These are phyloP conservation scores for Muscicapa striata DNA, from an alignment of 2,797 vertebrate species.

Conservation along the genomic window DNA sequence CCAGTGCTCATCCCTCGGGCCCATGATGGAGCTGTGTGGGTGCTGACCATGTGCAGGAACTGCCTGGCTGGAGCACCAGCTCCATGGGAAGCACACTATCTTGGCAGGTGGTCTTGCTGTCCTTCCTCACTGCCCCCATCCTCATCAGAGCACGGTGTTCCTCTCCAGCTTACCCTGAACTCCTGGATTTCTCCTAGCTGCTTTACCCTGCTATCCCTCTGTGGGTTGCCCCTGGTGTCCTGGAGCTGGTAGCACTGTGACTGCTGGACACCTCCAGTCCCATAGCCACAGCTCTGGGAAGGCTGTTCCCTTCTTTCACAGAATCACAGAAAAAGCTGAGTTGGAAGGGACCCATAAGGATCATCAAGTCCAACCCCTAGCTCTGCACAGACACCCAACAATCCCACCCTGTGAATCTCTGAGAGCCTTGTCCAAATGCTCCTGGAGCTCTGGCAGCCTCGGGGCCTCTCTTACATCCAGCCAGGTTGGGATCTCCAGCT, in stretches of 20 bases:
- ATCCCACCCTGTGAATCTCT: background rate
- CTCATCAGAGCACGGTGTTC: background rate
- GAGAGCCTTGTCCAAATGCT: background rate
- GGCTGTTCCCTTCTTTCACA: background rate
- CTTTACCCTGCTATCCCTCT: rapidly evolving
- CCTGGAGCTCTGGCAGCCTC: background rate
- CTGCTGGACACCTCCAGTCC: background rate
- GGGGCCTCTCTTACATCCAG: background rate
- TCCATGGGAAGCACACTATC: background rate
- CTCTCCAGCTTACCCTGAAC: background rate
- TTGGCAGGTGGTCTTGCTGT: background rate
- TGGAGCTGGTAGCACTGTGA: background rate
- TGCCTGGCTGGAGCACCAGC: background rate
- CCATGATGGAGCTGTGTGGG: rapidly evolving
- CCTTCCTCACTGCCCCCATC: background rate
- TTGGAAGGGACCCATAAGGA: background rate
- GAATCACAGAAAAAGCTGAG: background rate
- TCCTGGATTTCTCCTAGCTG: background rate
- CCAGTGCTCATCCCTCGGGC: rapidly evolving
- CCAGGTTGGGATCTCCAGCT: background rate
- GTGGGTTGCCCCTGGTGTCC: background rate
- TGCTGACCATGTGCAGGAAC: background rate
- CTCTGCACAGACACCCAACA: background rate
- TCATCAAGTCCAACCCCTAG: background rate
- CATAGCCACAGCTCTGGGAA: background rate